Conservation (phyloP, 2,888 invertebrate genomes). For the Drosophila putrida region DNA sequence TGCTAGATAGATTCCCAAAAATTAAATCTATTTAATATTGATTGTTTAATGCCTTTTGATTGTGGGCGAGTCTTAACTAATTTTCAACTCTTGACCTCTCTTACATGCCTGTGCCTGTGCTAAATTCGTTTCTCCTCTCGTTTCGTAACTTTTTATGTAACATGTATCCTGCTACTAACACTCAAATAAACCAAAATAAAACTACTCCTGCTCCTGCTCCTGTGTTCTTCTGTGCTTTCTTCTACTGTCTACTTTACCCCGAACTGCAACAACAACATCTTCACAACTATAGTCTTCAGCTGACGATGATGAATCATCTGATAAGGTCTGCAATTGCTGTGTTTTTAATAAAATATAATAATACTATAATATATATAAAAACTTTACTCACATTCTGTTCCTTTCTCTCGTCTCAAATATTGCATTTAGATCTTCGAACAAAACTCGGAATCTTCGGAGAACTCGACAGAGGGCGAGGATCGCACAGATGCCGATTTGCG, state of each 20-base stretch:
- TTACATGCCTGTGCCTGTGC: constrained; percentile 68
- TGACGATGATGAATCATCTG: constrained; percentile 84
- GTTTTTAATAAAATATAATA: no score
- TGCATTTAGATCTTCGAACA: constrained; percentile 83
- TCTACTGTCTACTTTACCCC: constrained; percentile 43
- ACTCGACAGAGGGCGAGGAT: constrained; percentile 86
- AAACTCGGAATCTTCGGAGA: constrained; percentile 86
- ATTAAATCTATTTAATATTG: not conserved
- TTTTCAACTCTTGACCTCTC: constrained; percentile 41
- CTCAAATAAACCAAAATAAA: constrained; percentile 21
- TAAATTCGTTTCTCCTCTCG: constrained; percentile 54
- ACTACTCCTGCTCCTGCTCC: constrained; percentile 30
- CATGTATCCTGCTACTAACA: constrained; percentile 55
- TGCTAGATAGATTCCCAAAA: not conserved
- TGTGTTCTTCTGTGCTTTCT: constrained; percentile 44
- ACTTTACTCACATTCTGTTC: not conserved
- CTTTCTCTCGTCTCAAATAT: not conserved
- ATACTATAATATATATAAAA: no score
- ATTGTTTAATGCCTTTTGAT: constrained; percentile 1
- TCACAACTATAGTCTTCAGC: constrained; percentile 78
- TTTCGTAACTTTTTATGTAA: constrained; percentile 32
- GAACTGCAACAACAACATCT: constrained; percentile 43
- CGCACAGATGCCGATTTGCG: constrained; percentile 86
- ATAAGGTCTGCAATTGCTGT: constrained; percentile 82
- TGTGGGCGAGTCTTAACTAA: constrained; percentile 37